Base-by-base conservation (phyloP, 1,140 invertebrate genomes). In the Eumeta japonica region DNA sequence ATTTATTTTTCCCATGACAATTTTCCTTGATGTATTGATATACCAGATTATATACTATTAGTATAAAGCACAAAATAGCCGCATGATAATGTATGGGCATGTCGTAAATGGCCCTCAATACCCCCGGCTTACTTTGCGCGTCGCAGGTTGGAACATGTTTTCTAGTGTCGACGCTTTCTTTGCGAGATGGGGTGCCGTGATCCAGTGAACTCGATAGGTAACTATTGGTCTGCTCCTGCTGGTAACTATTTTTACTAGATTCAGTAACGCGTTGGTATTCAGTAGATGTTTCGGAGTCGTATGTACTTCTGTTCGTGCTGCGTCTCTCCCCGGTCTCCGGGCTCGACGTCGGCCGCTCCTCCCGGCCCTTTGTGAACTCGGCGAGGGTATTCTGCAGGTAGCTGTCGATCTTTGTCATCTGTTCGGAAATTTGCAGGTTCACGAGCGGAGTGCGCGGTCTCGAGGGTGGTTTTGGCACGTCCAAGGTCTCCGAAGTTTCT, bases 51-150 rank as follows among this genome's bases (percentile, higher is more conserved):
- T 76, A 76, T 59, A 72, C 53, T 62, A 75, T 68, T 59, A 76
- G 58, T 41, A 75, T 51, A 46, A 75, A 64, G 64, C 74, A 76
- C 45, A 76, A 41, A 51, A 77, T 67, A 34, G 59, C 63, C 42
- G 74, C 68, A 43, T 75, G 71, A 58, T 77, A 77, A 61, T 77
- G 74, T 58, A 66, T 65, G 35, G 74, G 74, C 62, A 77, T 60
- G 36, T 68, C 75, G 45, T 62, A 71, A 39, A 75, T 61, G 50
- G 53, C 51, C 37, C 45, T 56, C 29, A 59, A 45, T 39, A 73
- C 53, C 48, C 65, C 60, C 30, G 35, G 43, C 33, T 49, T 50
- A 24, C 20, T 24, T 24, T 24, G 20, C 5, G 20, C n/a, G n/a
- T n/a, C n/a, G n/a, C n/a, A n/a, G n/a, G n/a, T n/a, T n/a, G n/a